Percentiles rank a stretch among this genome's conserved stretches.
Conservation (phyloP, 2,797 vertebrate genomes). For the Acanthurus leucopareius region DNA sequence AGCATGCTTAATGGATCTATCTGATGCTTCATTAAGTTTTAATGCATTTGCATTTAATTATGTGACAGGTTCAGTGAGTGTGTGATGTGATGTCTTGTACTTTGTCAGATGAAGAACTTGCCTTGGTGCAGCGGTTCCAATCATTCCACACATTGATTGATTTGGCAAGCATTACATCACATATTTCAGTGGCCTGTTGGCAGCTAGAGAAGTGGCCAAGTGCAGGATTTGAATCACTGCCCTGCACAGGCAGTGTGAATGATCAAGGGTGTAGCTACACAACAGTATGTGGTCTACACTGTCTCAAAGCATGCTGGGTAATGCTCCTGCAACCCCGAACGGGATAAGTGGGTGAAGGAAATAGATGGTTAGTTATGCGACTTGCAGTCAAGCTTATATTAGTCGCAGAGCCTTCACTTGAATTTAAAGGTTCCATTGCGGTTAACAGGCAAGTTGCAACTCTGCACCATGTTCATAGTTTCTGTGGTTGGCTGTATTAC, state of each 20-base stretch:
- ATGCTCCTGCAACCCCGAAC: not conserved
- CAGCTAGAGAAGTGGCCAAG: not conserved
- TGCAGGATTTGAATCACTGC: not conserved
- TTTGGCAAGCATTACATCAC: not conserved
- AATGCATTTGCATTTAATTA: slow-evolving; percentile 56
- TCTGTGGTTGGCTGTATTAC: not conserved
- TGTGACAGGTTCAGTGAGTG: slow-evolving; percentile 47
- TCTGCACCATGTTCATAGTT: not conserved
- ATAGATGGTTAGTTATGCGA: not conserved
- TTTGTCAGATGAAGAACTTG: slow-evolving; percentile 44
- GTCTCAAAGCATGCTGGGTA: slow-evolving; percentile 8
- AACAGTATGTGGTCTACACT: not conserved
- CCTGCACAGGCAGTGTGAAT: not conserved
- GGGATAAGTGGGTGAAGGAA: not conserved
- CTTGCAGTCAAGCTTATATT: not conserved
- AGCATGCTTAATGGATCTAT: slow-evolving; percentile 56
- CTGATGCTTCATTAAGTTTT: slow-evolving; percentile 63
- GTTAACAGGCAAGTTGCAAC: not conserved
- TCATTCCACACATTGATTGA: slow-evolving; percentile 40
- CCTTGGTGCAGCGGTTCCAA: slow-evolving; percentile 2
- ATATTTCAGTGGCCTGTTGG: not conserved
- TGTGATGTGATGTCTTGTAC: slow-evolving; percentile 41
- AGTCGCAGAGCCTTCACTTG: too few species aligned
- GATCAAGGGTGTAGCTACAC: not conserved
- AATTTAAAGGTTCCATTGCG: not conserved